These are phyloP conservation scores for Hypsibius dujardini DNA, from an alignment of 1,140 invertebrate species.

Conservation along the genomic window DNA sequence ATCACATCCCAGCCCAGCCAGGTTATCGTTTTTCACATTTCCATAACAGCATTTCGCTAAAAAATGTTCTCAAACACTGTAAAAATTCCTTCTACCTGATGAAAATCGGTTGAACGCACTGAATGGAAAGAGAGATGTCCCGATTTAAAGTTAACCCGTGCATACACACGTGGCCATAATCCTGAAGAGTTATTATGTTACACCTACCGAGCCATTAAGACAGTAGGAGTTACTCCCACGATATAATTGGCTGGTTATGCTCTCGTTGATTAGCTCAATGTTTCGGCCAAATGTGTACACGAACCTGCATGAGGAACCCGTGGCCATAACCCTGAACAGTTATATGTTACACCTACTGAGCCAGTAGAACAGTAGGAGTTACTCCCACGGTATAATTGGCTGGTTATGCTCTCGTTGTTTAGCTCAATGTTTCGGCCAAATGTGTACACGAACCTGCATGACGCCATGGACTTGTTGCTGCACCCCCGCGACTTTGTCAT, in stretches of 20 bases:
- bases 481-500: neutral
- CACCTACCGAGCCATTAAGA: too few relatives aligned
- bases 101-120: too few relatives aligned
- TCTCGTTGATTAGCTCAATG: neutral
- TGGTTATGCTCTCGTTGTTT: neutral
- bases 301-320: neutral
- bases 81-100: too few relatives aligned
- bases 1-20: too few relatives aligned
- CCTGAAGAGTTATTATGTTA: neutral
- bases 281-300: neutral
- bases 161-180: too few relatives aligned
- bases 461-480: conserved; percentile 12
- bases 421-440: neutral
- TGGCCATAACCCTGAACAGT: neutral
- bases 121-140: too few relatives aligned
- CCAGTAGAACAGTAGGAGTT: too few relatives aligned
- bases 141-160: too few relatives aligned
- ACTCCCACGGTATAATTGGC: neutral
- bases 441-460: neutral
- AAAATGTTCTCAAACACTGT: too few relatives aligned
- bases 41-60: too few relatives aligned
- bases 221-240: neutral
- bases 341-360: neutral
- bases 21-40: too few relatives aligned
- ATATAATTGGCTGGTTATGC: neutral